Base-by-base conservation (phyloP, 1,140 invertebrate species). In the Drosophila jambulina region DNA sequence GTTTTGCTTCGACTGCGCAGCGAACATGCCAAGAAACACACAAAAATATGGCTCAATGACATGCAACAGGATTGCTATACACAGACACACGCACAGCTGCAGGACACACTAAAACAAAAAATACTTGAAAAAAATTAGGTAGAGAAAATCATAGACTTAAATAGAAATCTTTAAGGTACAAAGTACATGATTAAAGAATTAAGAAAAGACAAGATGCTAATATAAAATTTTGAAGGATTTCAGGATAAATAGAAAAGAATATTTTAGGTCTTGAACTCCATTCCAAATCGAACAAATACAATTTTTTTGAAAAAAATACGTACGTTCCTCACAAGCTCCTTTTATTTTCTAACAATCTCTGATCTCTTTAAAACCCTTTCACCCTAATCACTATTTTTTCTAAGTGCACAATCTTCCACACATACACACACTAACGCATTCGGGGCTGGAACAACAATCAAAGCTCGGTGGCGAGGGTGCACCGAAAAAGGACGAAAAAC, bases 31-130 rank as follows among this genome's bases (percentile, higher is more conserved):
- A 72, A 81, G 59, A 74, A 78, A 74, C 68, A 79, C 75, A 90
- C 62, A 71, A 82, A 90, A 90, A 90, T 90, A 90, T 90, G 81
- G 86, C 85, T 72, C 81, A 85, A 85, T 90, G 82, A 78, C 85
- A 90, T 90, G 85, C 85, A 90, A 90, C 85, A 90, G 85, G 81
- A 90, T 78, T 75, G 77, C 58, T 36, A 32, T 62, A 62, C 60
- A 71, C 53, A 29, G 9, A 36, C 60, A 61, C 67, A 74, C 75
- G 49, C 59, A 75, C 59, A 57, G 38, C 54, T 29, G 53, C 34
- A 54, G 51, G 34, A 54, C 4, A 54, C 15, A 36, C 51, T 21
- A 9, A 13, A 19, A 15, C n/a, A 53, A 53, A 36, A 25, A 17
- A 12, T 36, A 38, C 21, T 12, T 0, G 0, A 7, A 10, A 3